Evolutionary conservation across 1,140 invertebrate species (phyloP), one percentile per base, ranked within the genome.

Genomic region (Ceratina japonica): DNA sequence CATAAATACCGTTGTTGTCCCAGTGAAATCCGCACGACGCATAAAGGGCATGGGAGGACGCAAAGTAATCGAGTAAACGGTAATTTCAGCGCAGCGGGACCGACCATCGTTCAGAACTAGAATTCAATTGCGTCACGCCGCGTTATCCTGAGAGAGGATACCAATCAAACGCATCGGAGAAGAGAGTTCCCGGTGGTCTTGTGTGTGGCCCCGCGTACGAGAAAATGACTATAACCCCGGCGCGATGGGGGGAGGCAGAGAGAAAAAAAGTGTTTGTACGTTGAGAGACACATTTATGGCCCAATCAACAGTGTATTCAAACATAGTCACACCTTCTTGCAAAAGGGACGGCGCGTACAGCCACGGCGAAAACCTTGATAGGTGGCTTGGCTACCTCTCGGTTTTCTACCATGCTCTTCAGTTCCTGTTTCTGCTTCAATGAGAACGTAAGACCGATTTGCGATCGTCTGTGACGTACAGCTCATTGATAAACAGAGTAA

Each of bases 301-400:
- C 91, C 91, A 92, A 92, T 92, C 91, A 92, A 91, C 91, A 90
- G 82, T 87, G 90, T 88, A 92, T 92, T 92, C 91, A 92, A 90
- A 86, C 89, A 88, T 87, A 88, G 91, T 91, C 92, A 89, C 91
- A 92, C 91, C 91, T 92, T 87, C 82, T 81, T 82, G 79, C 80
- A 31, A 56, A 76, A 78, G 83, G 83, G 71, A 84, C 80, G 71
- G 81, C 58, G 76, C 51, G 80, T 87, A 86, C 79, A 88, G 87
- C 75, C 82, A 73, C 74, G 70, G 59, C 62, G 85, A 87, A 85
- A 86, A 89, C 7, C 78, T 74, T 80, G 61, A 31, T 24, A 52
- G 5, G 31, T 27, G 54, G 52, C 61, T 74, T 27, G 54, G 52
- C 61, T 74, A 74, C 62, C 69, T 44, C 13, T 15, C 4, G 72